Conservation (phyloP, 2,113 vertebrate species). For the Silurus meridionalis region DNA sequence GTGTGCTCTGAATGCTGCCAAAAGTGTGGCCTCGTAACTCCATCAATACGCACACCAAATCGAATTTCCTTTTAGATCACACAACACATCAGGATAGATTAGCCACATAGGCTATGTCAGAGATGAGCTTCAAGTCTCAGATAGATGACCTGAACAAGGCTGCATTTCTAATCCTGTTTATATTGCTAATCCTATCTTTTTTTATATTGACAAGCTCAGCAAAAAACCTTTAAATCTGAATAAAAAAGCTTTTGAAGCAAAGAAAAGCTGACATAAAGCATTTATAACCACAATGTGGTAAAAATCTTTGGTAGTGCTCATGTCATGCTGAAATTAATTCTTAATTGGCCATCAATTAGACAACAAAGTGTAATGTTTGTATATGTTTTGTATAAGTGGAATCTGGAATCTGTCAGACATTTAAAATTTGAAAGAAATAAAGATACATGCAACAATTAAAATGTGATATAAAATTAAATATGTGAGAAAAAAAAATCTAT, state of each 20-base stretch:
- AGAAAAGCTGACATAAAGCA: background rate
- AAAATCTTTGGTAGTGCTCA: background rate
- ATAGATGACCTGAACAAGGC: background rate
- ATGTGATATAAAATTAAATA: background rate
- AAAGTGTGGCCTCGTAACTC: background rate
- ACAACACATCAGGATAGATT: slow-evolving; percentile 1
- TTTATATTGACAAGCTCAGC: background rate
- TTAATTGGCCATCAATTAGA: too few species aligned
- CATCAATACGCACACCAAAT: background rate
- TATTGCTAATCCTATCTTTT: background rate
- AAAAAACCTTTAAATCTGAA: background rate
- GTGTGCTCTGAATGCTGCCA: background rate
- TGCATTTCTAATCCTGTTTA: background rate
- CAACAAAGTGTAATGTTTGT: too few species aligned
- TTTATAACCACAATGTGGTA: too few species aligned
- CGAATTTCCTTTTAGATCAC: background rate
- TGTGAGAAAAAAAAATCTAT: background rate
- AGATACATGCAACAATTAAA: too few species aligned
- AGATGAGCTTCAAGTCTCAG: background rate
- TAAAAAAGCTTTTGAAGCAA: background rate
- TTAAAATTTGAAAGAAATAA: too few species aligned
- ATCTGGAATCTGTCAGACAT: background rate
- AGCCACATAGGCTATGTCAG: background rate
- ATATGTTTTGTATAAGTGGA: too few species aligned
- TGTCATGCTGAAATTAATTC: background rate